Evolutionary conservation across 1,140 invertebrate species (phyloP).

Genomic region (Batillaria attramentaria): DNA sequence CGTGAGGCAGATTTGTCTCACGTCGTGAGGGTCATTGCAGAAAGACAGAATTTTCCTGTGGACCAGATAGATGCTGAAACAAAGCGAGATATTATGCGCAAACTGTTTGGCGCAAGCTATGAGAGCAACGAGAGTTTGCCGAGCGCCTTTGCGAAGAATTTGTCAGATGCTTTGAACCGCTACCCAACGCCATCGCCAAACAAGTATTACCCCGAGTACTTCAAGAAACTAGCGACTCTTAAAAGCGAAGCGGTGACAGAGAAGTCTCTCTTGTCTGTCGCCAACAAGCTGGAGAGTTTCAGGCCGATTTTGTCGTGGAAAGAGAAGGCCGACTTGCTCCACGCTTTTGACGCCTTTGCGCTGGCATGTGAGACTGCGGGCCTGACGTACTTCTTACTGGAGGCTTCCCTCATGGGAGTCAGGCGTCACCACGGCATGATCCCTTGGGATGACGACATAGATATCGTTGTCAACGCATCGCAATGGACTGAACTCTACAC

Average conservation of each 20-base stretch:
- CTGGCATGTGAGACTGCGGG: conserved; percentile 39
- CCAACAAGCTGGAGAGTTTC: conserved; percentile 26
- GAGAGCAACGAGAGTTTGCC: not conserved
- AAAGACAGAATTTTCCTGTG: conserved; percentile 11
- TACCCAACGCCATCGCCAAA: not conserved
- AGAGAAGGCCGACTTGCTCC: conserved; percentile 36
- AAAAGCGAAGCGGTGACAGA: not conserved
- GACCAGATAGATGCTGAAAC: not conserved
- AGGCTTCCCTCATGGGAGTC: conserved; percentile 58
- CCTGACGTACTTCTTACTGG: conserved; percentile 56
- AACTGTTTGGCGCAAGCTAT: not conserved
- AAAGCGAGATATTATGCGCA: not conserved
- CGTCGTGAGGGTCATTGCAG: conserved; percentile 8
- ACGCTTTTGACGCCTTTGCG: conserved; percentile 40
- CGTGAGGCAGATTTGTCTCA: conserved; percentile 7
- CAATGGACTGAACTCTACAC: conserved; percentile 45
- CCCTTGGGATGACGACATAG: conserved; percentile 68
- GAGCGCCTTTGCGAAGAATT: not conserved
- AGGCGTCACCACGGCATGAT: conserved; percentile 58
- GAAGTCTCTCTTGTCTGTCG: not conserved
- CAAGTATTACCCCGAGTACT: conserved; percentile 28
- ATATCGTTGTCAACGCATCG: conserved; percentile 51
- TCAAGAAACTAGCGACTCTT: not conserved
- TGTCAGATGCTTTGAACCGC: no score
- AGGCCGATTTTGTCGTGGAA: conserved; percentile 32